Evolutionary conservation across 2,797 vertebrate species (phyloP), one percentile per base, ranked within the genome.

Genomic region (Manis javanica): DNA sequence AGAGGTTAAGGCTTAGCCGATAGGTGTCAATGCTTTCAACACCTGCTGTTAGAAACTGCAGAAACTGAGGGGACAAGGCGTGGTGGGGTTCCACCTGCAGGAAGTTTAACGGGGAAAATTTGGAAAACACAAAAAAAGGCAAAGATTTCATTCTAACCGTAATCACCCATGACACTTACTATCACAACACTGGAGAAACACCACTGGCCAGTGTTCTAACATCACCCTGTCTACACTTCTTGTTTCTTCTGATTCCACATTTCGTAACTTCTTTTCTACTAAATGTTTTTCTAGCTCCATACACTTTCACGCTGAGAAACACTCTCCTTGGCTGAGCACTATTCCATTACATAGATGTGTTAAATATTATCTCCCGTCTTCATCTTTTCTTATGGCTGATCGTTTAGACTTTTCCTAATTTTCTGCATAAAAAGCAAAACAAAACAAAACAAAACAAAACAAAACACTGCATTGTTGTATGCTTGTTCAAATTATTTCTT

Each of bases 281-380:
- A 64, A 64, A 71, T 4, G 29, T 39, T 72, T 69, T 87, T 66
- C 7, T 7, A 64, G 34, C 71, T 90, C 85, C 69, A 1, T 64
- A 55, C 74, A 39, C 42, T 75, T 75, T 84, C 9, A 34, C n/a
- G 26, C 19, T 87, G 42, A 79, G 23, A 94, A 90, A 75, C 66
- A 87, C 11, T 83, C 18, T 69, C 92, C n/a, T 16, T 39, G 49
- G 7, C 55, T 71, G 39, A 72, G 39, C 46, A 81, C 16, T 18
- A 37, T 87, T 84, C 59, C 42, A 59, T 69, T 90, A 87, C 23
- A 68, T 9, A 42, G 46, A 53, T 2, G n/a, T 61, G 21, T 78
- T 91, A 79, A 93, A 85, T 68, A 71, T 63, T 59, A 84, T 31
- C 37, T 84, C 71, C 72, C 34, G 55, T 53, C 14, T 79, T 49